Percentiles rank a stretch among this genome's conserved stretches.
These are phyloP conservation scores for Dicyrtomina minuta DNA, from an alignment of 2,888 invertebrate species.

Conservation along the genomic window DNA sequence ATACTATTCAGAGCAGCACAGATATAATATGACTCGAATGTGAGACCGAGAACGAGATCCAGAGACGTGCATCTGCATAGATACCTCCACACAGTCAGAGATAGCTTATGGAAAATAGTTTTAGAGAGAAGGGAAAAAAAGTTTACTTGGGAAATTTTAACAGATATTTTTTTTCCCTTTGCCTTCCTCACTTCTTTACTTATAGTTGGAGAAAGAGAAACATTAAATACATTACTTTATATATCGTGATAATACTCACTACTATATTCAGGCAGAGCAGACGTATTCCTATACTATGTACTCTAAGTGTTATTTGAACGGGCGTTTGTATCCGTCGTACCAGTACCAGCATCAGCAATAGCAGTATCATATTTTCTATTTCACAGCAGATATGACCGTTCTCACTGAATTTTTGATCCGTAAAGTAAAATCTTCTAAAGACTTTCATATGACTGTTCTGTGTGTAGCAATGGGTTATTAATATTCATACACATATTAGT, in stretches of 20 bases:
- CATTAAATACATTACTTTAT: not conserved
- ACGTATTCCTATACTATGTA: too few relatives aligned
- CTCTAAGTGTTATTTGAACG: too few relatives aligned
- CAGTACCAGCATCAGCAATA: too few relatives aligned
- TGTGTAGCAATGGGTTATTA: not conserved
- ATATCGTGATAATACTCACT: not conserved
- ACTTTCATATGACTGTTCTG: not conserved
- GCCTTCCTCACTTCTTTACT: constrained; percentile 8
- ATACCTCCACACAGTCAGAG: too few relatives aligned
- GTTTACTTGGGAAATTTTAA: constrained; percentile 23
- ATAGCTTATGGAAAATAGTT: not conserved
- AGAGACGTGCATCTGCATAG: constrained; percentile 17
- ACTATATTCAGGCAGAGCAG: too few relatives aligned
- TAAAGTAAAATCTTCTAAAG: too few relatives aligned
- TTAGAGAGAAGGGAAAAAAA: constrained; percentile 12
- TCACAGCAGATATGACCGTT: not conserved
- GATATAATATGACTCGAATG: too few relatives aligned
- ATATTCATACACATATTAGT: not conserved
- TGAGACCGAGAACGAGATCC: not conserved
- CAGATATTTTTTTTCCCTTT: constrained; percentile 16
- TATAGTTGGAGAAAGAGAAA: not conserved
- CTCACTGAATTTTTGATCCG: too few relatives aligned
- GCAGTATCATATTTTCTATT: not conserved
- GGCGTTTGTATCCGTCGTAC: too few relatives aligned
- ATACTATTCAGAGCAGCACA: too few relatives aligned